Base-by-base conservation (phyloP, 2,888 invertebrate genomes). In the Nomada fucata region DNA sequence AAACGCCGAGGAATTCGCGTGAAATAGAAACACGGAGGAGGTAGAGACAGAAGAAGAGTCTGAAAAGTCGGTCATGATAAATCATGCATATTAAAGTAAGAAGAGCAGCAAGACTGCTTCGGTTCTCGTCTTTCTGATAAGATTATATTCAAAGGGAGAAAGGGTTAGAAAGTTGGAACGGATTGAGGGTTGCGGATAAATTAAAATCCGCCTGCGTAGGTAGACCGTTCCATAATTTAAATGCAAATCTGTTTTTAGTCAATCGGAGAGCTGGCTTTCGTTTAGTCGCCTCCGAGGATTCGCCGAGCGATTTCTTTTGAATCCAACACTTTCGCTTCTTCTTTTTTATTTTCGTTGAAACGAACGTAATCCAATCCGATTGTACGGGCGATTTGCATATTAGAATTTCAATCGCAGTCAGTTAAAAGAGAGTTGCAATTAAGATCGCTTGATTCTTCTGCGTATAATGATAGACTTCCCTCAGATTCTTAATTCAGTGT, bases 231-330 rank as follows among this genome's bases (percentile, higher is more conserved):
- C 74, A 88, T 88, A 88, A 88, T 88, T 88, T 88, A 88, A 88
- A 88, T 88, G 88, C 83, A 88, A 88, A 88, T 88, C 88, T 83
- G 85, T 86, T 88, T 88, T 83, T 82, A 85, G 87, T 87, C 85
- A 88, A 88, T 88, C 88, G 85, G 57, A 55, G 73, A 70, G 82
- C 78, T 78, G 72, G 65, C 77, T 76, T 86, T 83, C 83, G 87
- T 76, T 85, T 85, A 82, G 79, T 72, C 47, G 79, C 53, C 60
- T 57, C 64, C 36, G 29, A 47, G 42, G 52, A 61, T 47, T 47
- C 67, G 13, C 18, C 42, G 53, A 64, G 70, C 57, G 65, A 69
- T 81, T 86, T 86, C 85, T 84, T 86, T 84, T 84, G 76, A 52
- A 67, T 68, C 29, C 68, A 82, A 78, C 72, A 70, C 75, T 71